Evolutionary conservation across 2,797 vertebrate genomes (phyloP).

Genomic region (Gambusia yucatana): DNA sequence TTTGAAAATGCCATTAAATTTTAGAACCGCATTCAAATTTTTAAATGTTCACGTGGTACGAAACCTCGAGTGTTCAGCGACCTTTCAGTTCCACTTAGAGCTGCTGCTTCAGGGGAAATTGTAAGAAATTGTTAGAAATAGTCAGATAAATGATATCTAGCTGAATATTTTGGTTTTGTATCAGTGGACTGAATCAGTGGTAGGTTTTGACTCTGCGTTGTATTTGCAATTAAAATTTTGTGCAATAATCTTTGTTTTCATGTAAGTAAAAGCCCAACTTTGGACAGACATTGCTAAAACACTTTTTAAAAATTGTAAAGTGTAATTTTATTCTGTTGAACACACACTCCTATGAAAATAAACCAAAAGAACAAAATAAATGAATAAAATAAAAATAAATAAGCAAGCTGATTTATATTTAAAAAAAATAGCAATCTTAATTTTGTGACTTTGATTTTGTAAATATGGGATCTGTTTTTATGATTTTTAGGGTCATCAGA

Average conservation of each 20-base stretch:
- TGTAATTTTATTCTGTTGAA: background rate
- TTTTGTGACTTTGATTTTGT: background rate
- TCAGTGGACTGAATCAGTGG: background rate
- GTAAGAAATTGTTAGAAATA: background rate
- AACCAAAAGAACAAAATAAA: no score
- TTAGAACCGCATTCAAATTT: background rate
- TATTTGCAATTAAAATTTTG: background rate
- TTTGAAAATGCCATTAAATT: background rate
- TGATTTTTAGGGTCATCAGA: background rate
- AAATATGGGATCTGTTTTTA: background rate
- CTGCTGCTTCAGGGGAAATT: background rate
- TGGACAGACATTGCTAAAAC: no score
- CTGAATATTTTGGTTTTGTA: background rate
- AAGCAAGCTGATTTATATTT: background rate
- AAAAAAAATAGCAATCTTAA: background rate
- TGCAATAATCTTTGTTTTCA: background rate
- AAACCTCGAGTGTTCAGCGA: background rate
- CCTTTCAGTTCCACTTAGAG: background rate
- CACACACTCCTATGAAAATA: background rate
- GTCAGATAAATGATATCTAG: background rate
- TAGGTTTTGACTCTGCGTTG: background rate
- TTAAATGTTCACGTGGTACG: background rate
- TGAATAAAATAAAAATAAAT: background rate
- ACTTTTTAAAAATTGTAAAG: background rate
- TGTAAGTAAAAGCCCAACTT: background rate